A percentile compares a stretch with the other conserved stretches of the same genome.
Conservation (phyloP, 2,797 vertebrate genomes). For the Acanthurus lineatus region DNA sequence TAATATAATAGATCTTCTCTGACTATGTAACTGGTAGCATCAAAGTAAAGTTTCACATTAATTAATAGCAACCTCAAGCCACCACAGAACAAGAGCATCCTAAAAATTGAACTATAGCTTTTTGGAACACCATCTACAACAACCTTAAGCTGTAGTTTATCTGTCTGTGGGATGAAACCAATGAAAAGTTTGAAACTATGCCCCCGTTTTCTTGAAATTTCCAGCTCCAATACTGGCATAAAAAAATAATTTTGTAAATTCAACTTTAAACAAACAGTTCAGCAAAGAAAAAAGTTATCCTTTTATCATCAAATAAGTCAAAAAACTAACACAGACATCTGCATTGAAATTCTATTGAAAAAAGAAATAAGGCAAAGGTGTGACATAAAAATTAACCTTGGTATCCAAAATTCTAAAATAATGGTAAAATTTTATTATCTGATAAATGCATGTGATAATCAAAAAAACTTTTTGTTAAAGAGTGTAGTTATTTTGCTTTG, state of each 20-base stretch:
- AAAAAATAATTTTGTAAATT: too few species aligned
- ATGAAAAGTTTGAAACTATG: not conserved
- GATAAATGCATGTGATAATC: not conserved
- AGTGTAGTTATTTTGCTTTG: not conserved
- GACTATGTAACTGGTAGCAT: not conserved
- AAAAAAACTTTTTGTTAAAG: not conserved
- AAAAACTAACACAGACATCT: not conserved
- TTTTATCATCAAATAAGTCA: not conserved
- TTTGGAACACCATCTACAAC: not conserved
- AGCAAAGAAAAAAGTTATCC: not conserved
- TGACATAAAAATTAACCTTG: not conserved
- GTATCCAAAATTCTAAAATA: not conserved
- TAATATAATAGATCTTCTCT: constrained; percentile 24
- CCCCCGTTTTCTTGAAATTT: too few species aligned
- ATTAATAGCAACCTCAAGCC: not conserved
- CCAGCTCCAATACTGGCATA: too few species aligned
- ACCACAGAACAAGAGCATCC: constrained; percentile 4
- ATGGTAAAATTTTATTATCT: not conserved
- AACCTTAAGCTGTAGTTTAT: not conserved
- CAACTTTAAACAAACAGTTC: not conserved
- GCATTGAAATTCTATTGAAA: not conserved
- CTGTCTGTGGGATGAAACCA: not conserved
- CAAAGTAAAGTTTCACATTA: not conserved
- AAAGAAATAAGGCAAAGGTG: not conserved
- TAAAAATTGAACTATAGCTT: not conserved